Evolutionary conservation across 2,888 invertebrate genomes (phyloP), one percentile per base, ranked within the genome.

Genomic region (Eupithecia centaureata): DNA sequence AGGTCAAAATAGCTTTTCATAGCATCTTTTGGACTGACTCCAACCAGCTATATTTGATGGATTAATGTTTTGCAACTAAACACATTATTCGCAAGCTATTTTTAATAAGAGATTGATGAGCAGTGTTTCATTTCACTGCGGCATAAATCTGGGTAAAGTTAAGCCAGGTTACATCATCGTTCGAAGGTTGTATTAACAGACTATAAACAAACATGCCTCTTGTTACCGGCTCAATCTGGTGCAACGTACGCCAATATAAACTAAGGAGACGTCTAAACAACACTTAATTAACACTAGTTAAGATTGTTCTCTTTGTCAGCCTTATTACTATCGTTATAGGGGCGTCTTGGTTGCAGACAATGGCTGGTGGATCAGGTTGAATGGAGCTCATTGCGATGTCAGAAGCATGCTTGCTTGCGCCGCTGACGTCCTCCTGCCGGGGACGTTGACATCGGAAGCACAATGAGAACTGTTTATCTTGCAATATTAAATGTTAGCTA

Each of bases 1-100:
- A 65, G 67, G 63, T 63, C 66, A 61, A 68, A 76, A 77, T 73
- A 71, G 70, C 65, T 76, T 79, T 78, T 79, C 75, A 70, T 73
- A 76, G 71, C 69, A 67, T 65, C 67, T 80, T 77, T 84, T 86
- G 83, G 84, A 81, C 67, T 64, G 62, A 69, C 63, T 83, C 86
- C 85, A 84, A 83, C 54, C 57, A 57, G 75, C 71, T 76, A 81
- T 81, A 78, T 76, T 74, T 78, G 79, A 83, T 82, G 74, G 80
- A 82, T 82, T 82, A 81, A 79, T 76, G 79, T 79, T 81, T 79
- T 77, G 76, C 67, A 75, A 79, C 79, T 78, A 82, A 80, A 82
- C 79, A 80, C 80, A 82, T 83, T 80, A 79, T 82, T 82, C 81
- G 79, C 74, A 73, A 69, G 56, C 64, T 66, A 66, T 67, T 70